Conservation (phyloP, 2,797 vertebrate species). For the Hydrocynus forskahlii region DNA sequence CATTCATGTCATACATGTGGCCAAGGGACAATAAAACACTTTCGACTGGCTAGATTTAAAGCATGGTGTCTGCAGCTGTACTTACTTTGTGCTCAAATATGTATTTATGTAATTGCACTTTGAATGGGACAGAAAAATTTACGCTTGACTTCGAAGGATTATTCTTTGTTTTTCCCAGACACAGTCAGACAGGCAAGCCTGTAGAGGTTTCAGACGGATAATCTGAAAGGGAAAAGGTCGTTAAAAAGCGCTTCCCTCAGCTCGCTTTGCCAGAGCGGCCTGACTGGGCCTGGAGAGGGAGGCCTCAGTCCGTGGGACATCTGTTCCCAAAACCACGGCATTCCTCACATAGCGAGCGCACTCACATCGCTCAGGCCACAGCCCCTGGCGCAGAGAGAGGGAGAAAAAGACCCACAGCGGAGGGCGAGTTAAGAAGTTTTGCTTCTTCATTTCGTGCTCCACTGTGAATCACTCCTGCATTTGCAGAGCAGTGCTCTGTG, state of each 20-base stretch:
- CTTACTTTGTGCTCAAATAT: neutral
- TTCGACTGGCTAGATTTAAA: neutral
- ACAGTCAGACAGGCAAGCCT: slow-evolving; percentile 57
- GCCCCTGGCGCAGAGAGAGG: slow-evolving; percentile 31
- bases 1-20: neutral
- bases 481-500: neutral
- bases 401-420: slow-evolving; percentile 40
- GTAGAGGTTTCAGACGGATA: slow-evolving; percentile 72
- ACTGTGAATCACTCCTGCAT: neutral
- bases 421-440: slow-evolving; percentile 8
- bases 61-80: neutral
- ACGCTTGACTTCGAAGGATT: neutral
- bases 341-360: slow-evolving; percentile 53
- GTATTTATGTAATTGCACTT: neutral
- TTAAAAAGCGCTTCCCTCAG: slow-evolving; percentile 62
- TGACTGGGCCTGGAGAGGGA: slow-evolving; percentile 48
- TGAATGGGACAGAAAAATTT: neutral
- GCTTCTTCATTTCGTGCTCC: neutral
- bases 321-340: slow-evolving; percentile 59
- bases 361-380: slow-evolving; percentile 33
- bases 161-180: slow-evolving; percentile 60
- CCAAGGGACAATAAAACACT: neutral
- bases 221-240: slow-evolving; percentile 74
- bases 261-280: slow-evolving; percentile 52
- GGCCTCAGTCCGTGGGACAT: slow-evolving; percentile 50